Conservation (phyloP, 2,797 vertebrate genomes). For the Echeneis naucrates region DNA sequence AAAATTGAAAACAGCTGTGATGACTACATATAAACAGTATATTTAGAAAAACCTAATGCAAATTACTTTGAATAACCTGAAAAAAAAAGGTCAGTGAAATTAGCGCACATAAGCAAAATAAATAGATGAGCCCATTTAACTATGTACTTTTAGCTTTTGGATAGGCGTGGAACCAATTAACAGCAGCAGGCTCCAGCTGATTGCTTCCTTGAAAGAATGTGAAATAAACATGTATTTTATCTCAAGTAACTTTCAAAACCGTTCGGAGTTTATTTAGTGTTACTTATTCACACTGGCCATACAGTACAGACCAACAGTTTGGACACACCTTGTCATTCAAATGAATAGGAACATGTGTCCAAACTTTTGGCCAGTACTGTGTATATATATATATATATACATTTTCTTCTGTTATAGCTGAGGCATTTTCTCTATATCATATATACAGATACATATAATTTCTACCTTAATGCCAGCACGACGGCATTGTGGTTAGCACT, state of each 20-base stretch:
- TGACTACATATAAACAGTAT: conserved; percentile 28
- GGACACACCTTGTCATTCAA: no score
- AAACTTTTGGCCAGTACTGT: no score
- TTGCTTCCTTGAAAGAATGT: conserved; percentile 51
- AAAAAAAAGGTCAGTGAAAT: conserved; percentile 35
- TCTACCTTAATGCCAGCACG: conserved; percentile 49
- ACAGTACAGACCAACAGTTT: conserved; percentile 37
- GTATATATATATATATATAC: not conserved
- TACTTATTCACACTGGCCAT: no score
- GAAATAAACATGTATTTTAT: conserved; percentile 68
- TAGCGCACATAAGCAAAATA: conserved; percentile 24
- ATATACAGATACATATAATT: conserved; percentile 46
- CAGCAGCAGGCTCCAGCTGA: conserved; percentile 44
- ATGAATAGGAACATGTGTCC: no score
- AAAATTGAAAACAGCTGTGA: conserved; percentile 61
- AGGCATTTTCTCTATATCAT: conserved; percentile 36
- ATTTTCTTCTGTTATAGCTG: conserved; percentile 29
- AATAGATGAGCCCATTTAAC: conserved; percentile 33
- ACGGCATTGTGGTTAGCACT: no score
- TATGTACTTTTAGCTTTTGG: conserved; percentile 29
- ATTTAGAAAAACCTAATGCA: conserved; percentile 47
- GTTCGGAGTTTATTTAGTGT: conserved; percentile 61
- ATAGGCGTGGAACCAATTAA: conserved; percentile 45
- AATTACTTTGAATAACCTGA: conserved; percentile 27
- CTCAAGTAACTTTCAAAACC: conserved; percentile 53